These are phyloP conservation scores for Cottus gobio DNA, from an alignment of 2,113 vertebrate species.

Conservation along the genomic window DNA sequence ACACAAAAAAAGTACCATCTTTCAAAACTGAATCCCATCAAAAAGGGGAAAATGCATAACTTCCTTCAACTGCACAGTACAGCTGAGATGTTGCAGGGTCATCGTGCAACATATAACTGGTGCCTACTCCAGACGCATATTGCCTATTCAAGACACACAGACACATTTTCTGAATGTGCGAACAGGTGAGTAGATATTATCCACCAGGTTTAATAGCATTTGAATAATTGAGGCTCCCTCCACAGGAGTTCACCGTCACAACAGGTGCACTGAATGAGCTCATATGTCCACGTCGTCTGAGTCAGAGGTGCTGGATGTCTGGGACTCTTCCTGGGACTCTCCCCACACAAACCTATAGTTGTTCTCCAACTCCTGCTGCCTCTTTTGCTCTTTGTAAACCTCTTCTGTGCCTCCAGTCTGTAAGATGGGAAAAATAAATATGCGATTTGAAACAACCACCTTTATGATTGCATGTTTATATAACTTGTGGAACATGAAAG, in stretches of 20 bases:
- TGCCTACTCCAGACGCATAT: constrained; percentile 43
- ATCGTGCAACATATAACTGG: constrained; percentile 49
- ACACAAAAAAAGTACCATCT: constrained; percentile 27
- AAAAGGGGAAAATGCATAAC: constrained; percentile 63
- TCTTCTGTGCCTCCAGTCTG: constrained; percentile 93
- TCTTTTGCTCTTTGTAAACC: constrained; percentile 90
- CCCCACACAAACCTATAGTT: constrained; percentile 94
- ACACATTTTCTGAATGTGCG: constrained; percentile 60
- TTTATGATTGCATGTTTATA: neutral
- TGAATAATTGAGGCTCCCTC: constrained; percentile 39
- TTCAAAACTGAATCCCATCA: constrained; percentile 57
- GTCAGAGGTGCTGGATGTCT: constrained; percentile 82
- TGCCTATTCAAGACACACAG: constrained; percentile 51
- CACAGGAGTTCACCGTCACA: constrained; percentile 55
- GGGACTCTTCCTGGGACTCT: constrained; percentile 84
- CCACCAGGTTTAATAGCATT: constrained; percentile 56
- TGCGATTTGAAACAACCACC: neutral
- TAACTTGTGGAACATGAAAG: neutral
- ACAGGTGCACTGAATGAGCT: constrained; percentile 50
- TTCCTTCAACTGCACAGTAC: constrained; percentile 39
- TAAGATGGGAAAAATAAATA: neutral
- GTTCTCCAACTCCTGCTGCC: constrained; percentile 91
- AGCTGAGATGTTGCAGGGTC: constrained; percentile 37
- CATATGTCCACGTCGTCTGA: constrained; percentile 91
- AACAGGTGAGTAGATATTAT: constrained; percentile 45